Percentiles rank a stretch among this genome's conserved stretches.
These are phyloP conservation scores for Poecile atricapillus DNA, from an alignment of 2,113 vertebrate genomes.

Conservation along the genomic window DNA sequence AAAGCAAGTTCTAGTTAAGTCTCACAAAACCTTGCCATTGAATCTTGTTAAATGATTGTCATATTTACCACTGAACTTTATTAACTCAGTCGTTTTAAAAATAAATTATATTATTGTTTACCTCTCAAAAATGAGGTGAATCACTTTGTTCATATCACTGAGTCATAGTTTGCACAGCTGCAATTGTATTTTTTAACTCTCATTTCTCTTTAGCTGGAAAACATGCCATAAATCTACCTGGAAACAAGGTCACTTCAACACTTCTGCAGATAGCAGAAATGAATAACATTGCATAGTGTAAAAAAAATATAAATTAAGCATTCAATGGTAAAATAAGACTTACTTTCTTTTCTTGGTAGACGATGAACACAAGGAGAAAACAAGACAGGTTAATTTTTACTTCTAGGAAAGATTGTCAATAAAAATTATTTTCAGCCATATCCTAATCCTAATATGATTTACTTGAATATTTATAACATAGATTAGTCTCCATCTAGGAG, in stretches of 20 bases:
- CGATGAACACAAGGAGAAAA: background rate
- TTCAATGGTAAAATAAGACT: background rate
- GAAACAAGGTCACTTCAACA: background rate
- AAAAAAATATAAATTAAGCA: background rate
- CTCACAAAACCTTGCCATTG: background rate
- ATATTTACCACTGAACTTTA: background rate
- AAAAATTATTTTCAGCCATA: background rate
- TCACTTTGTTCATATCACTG: background rate
- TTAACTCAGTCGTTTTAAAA: accelerated
- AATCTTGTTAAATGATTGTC: background rate
- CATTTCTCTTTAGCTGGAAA: background rate
- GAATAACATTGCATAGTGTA: background rate
- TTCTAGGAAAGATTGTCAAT: background rate
- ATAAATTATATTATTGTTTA: background rate
- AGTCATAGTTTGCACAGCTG: background rate
- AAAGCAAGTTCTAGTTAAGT: background rate
- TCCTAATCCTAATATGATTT: background rate
- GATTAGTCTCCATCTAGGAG: background rate
- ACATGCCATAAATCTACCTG: background rate
- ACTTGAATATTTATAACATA: background rate
- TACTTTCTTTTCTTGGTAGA: background rate
- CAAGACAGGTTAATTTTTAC: background rate
- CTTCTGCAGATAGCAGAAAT: background rate
- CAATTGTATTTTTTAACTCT: background rate
- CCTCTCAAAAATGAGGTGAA: background rate